A percentile compares a stretch with the other conserved stretches of the same genome.
phyloP scores from a whole-genome alignment of 2,797 vertebrate genomes.

The Cebuella pygmaea region DNA sequence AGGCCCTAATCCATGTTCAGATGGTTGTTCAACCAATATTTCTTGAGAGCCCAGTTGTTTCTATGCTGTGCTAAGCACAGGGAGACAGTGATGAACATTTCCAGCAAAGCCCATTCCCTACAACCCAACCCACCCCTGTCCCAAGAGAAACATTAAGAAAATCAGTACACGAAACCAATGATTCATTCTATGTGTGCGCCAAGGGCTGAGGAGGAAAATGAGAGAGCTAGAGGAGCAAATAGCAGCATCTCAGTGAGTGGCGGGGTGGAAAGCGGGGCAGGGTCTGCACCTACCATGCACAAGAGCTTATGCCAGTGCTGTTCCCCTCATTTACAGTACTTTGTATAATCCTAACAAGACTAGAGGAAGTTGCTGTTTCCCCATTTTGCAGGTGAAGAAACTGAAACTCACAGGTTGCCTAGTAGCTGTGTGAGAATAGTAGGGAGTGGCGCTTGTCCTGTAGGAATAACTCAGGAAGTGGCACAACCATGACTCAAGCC shows the following conservation, averaged over 20 bases:
- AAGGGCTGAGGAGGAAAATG: background rate
- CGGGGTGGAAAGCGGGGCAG: background rate
- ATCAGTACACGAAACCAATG: background rate
- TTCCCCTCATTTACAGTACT: background rate
- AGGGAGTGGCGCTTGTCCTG: background rate
- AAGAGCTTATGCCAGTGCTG: background rate
- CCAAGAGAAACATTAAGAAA: background rate
- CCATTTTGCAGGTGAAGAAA: background rate
- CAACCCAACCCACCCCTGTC: background rate
- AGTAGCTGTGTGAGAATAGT: background rate
- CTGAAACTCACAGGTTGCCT: background rate
- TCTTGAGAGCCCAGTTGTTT: background rate
- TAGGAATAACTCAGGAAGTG: background rate
- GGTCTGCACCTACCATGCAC: fast-evolving
- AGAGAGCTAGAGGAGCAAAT: background rate
- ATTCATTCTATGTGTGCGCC: background rate
- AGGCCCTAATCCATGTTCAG: background rate
- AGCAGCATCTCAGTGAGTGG: background rate
- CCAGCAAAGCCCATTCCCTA: background rate
- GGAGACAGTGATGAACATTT: background rate
- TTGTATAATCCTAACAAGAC: background rate
- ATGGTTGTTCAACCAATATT: background rate
- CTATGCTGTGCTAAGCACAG: background rate
- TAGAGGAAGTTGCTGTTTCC: background rate
- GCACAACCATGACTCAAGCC: background rate